These are phyloP conservation scores for Poeciliopsis retropinna DNA, from an alignment of 2,113 vertebrate species.

Conservation along the genomic window DNA sequence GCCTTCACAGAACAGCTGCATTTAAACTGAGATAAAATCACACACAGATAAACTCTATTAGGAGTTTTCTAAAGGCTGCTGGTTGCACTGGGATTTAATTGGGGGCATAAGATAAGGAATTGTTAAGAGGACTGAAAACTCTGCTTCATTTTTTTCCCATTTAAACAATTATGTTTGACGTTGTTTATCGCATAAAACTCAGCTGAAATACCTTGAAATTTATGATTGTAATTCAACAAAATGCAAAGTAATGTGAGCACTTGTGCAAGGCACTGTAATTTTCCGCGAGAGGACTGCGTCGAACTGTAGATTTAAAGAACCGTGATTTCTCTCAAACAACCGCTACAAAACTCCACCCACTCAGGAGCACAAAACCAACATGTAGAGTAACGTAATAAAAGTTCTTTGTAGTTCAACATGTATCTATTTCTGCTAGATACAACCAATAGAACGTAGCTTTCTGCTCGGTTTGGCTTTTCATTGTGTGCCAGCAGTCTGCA, in stretches of 20 bases:
- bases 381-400: conserved; percentile 21
- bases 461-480: conserved; percentile 25
- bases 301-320: conserved; percentile 32
- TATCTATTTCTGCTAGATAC: conserved; percentile 33
- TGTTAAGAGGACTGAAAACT: conserved; percentile 21
- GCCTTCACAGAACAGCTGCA: too few species aligned
- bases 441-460: conserved; percentile 13
- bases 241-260: not conserved
- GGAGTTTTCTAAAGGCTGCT: not conserved
- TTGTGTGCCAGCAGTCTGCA: conserved; percentile 31
- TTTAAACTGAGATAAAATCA: too few species aligned
- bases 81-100: not conserved
- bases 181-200: not conserved
- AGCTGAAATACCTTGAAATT: not conserved
- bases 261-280: conserved; percentile 28
- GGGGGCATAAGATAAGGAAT: not conserved
- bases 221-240: not conserved
- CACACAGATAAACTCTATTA: too few species aligned
- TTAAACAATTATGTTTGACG: not conserved
- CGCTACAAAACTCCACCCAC: conserved; percentile 24
- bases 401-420: conserved; percentile 25
- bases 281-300: conserved; percentile 23
- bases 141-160: conserved; percentile 7
- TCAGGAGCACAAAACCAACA: conserved; percentile 22
- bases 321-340: conserved; percentile 15